These are phyloP conservation scores for Hippocampus kuda DNA, from an alignment of 2,797 vertebrate species.

Conservation along the genomic window DNA sequence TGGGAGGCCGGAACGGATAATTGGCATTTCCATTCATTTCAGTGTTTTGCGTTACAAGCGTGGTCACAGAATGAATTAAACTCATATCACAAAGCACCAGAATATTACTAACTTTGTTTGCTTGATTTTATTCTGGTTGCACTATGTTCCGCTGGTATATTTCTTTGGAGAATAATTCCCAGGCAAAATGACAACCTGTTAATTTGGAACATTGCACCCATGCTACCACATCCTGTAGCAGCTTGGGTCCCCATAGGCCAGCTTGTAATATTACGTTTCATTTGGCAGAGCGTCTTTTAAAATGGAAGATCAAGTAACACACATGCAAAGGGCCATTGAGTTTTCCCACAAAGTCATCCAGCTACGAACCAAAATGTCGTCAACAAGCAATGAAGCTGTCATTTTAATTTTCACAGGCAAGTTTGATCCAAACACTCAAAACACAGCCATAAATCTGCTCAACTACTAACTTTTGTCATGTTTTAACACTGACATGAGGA, in stretches of 20 bases:
- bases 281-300: not conserved
- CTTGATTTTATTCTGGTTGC: not conserved
- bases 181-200: not conserved
- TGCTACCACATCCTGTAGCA: not conserved
- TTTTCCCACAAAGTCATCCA: not conserved
- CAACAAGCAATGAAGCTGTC: not conserved
- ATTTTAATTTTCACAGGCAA: conserved; percentile 1
- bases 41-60: not conserved
- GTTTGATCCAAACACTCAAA: conserved; percentile 16
- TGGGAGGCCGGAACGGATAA: not conserved
- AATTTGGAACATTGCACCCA: not conserved
- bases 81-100: not conserved
- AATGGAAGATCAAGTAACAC: conserved; percentile 1
- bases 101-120: not conserved
- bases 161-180: not conserved
- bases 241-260: not conserved
- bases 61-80: not conserved
- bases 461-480: conserved; percentile 17
- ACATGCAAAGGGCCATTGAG: not conserved
- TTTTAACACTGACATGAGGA: conserved; percentile 23
- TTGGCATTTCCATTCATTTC: not conserved
- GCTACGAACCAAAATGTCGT: not conserved
- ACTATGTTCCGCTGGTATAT: not conserved
- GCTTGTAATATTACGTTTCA: not conserved
- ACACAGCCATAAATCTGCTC: conserved; percentile 18